Base-by-base conservation (phyloP, 2,888 invertebrate species). In the Leptinotarsa rubiginosa region DNA sequence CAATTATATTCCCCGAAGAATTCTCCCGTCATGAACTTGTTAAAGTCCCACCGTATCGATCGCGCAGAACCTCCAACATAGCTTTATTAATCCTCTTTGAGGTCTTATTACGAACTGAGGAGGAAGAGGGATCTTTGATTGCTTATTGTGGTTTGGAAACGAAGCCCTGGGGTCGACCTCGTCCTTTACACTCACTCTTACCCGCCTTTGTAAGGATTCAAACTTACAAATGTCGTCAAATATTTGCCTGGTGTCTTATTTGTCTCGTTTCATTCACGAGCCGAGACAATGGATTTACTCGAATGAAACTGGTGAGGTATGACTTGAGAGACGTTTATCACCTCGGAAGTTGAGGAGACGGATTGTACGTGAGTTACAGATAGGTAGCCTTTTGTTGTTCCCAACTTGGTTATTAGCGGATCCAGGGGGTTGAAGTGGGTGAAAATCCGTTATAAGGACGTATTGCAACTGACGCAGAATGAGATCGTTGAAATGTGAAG, bases 271-370 rank as follows among this genome's bases (percentile, higher is more conserved):
- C 41, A 73, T 64, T 70, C 73, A 66, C 47, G 75, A 77, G 65
- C 69, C 56, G 66, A 75, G 67, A 74, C 70, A 70, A 66, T 25
- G 50, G 41, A 70, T 70, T 69, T 56, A 50, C 47, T 67, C 50
- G 67, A 66, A 59, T 83, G 83, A 85, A 85, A 84, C 83, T 83
- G 82, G 41, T n/a, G 62, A 62, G 62, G 62, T 62, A 62, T n/a
- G 62, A 41, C n/a, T 62, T 41, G n/a, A 62, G 16, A 41, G n/a
- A 62, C 62, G 13, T 56, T 50, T 50, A 20, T 56, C 56, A 56
- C 56, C 18, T 56, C 56, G 18, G 56, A 18, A 56, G 56, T 56
- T 56, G 18, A 3, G 56, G 20, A 56, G 56, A 20, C 18, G 7
- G 7, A 56, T 18, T n/a, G 20, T 10, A 13, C 4, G 18, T 20